phyloP scores from a whole-genome alignment of 30 jellyfish, hydroid and myxozoan genomes.

The Pelagia noctiluca region DNA sequence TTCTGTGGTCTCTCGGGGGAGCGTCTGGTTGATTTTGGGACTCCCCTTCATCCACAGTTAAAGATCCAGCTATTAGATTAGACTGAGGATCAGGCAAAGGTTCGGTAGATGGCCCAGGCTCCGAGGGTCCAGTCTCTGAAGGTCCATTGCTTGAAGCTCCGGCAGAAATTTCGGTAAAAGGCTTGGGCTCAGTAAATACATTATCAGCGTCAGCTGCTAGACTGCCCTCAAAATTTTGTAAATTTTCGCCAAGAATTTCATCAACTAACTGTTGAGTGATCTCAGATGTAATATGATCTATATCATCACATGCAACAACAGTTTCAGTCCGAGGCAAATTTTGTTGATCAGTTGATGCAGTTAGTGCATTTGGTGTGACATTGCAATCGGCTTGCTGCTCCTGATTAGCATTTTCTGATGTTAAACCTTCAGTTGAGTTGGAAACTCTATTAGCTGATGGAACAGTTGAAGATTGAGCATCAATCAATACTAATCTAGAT shows the following conservation, averaged over 20 bases:
- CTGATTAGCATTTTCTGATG: neutral
- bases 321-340: too few relatives aligned
- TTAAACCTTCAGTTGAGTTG: neutral
- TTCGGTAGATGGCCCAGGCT: too few relatives aligned
- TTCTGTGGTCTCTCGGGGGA: conserved; percentile 1
- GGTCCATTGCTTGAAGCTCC: neutral
- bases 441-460: too few relatives aligned
- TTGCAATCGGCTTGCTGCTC: conserved; percentile 7
- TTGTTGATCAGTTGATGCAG: too few relatives aligned
- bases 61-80: too few relatives aligned
- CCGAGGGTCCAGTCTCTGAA: too few relatives aligned
- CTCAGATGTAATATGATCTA: conserved; percentile 15
- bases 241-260: conserved; percentile 35
- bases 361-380: neutral
- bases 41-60: neutral
- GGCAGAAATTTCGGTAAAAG: neutral
- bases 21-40: neutral
- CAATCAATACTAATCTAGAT: too few relatives aligned
- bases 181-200: neutral
- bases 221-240: neutral
- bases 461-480: too few relatives aligned
- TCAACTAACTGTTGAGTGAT: conserved; percentile 59
- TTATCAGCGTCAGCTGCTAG: neutral
- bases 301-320: neutral
- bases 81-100: too few relatives aligned